Conservation (phyloP, 2,113 vertebrate genomes). For the Antechinus flavipes region DNA sequence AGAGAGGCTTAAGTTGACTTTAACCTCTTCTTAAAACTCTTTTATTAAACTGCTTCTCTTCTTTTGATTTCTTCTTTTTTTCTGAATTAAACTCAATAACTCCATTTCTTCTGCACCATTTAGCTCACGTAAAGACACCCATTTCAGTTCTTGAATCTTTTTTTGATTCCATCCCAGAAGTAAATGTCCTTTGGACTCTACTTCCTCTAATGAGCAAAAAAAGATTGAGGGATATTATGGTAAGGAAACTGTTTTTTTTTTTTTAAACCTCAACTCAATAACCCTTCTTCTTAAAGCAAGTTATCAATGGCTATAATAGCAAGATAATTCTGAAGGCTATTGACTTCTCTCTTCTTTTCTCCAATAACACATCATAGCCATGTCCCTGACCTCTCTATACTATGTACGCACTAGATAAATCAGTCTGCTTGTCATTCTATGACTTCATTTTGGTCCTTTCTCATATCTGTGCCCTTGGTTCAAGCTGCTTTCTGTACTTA, state of each 20-base stretch:
- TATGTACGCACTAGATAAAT: not conserved
- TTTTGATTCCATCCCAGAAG: not conserved
- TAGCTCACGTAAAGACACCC: not conserved
- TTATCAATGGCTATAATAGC: not conserved
- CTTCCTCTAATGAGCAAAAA: not conserved
- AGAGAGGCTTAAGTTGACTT: not conserved
- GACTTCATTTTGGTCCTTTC: not conserved
- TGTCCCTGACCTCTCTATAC: not conserved
- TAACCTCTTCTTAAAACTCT: not conserved
- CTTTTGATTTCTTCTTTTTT: not conserved
- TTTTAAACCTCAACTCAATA: not conserved
- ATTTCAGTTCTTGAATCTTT: not conserved
- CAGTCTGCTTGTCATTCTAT: not conserved
- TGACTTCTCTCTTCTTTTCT: not conserved
- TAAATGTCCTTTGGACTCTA: not conserved
- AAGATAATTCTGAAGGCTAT: not conserved
- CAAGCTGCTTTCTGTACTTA: not conserved
- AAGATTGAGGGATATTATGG: not conserved
- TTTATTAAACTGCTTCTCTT: constrained; percentile 3
- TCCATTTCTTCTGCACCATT: not conserved
- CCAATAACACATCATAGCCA: not conserved
- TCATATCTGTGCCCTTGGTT: not conserved
- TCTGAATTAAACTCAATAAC: not conserved
- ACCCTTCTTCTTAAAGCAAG: not conserved
- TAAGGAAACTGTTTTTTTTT: not conserved